phyloP scores from a whole-genome alignment of 64 coral and sea anemone genomes.

The Orbicella faveolata region DNA sequence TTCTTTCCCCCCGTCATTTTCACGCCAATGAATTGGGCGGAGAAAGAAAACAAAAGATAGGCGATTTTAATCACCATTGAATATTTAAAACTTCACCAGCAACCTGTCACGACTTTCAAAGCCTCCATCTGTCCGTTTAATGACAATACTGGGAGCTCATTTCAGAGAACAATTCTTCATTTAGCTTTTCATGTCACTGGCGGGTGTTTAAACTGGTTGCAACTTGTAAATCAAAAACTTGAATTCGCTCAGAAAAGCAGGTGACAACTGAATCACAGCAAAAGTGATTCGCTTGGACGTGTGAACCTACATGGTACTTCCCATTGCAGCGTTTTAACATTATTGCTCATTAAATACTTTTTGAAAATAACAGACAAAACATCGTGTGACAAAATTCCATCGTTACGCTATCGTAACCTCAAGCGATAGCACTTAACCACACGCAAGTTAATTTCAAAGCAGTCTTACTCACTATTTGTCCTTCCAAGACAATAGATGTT shows the following conservation, averaged over 20 bases:
- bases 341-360: background rate
- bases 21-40: conserved; percentile 17
- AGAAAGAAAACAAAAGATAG: conserved; percentile 43
- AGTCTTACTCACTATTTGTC: background rate
- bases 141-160: conserved; percentile 2
- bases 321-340: background rate
- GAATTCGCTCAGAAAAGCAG: background rate
- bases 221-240: conserved; percentile 3
- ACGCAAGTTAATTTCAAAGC: conserved; percentile 12
- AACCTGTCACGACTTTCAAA: conserved; percentile 30
- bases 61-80: conserved; percentile 47
- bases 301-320: conserved; percentile 5
- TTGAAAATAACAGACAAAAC: conserved; percentile 7
- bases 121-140: conserved; percentile 28
- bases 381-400: background rate
- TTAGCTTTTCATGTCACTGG: background rate
- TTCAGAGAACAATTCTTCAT: conserved; percentile 4
- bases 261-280: background rate
- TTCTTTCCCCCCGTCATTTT: conserved; percentile 2
- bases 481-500: background rate
- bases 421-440: conserved; percentile 5
- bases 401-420: background rate
- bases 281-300: background rate
- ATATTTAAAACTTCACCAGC: conserved; percentile 45
- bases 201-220: conserved; percentile 20